A percentile compares a stretch with the other conserved stretches of the same genome.
Evolutionary conservation across 30 jellyfish, hydroid and myxozoan genomes (phyloP).

Genomic region (Aurelia sp.): DNA sequence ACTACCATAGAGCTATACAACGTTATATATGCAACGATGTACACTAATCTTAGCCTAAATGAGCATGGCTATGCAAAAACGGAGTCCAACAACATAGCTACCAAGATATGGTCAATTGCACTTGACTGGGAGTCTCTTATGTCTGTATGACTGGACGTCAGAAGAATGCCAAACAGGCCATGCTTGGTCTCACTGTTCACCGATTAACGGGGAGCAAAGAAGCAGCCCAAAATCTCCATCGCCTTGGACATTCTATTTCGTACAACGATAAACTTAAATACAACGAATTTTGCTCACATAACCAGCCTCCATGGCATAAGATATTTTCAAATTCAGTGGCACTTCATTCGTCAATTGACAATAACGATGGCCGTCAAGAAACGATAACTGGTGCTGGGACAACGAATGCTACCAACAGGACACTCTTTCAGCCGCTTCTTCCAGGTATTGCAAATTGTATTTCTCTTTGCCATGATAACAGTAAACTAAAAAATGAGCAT

Average conservation of each 20-base stretch:
- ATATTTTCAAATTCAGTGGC: too few species aligned
- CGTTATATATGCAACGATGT: too few species aligned
- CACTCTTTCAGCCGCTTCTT: slow-evolving; percentile 12
- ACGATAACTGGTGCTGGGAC: slow-evolving; percentile 48
- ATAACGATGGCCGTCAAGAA: slow-evolving; percentile 64
- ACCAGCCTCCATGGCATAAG: background rate
- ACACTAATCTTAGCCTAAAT: too few species aligned
- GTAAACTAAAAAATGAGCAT: background rate
- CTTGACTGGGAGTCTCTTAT: background rate
- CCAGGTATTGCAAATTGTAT: too few species aligned
- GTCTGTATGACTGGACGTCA: too few species aligned
- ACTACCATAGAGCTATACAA: too few species aligned
- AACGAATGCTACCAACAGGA: slow-evolving; percentile 5
- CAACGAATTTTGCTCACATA: slow-evolving; percentile 9
- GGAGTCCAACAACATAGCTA: background rate
- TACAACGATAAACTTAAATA: slow-evolving; percentile 38
- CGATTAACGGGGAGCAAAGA: slow-evolving; percentile 50
- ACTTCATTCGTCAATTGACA: slow-evolving; percentile 48
- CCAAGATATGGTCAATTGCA: background rate
- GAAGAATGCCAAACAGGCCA: slow-evolving; percentile 9
- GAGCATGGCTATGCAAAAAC: slow-evolving; percentile 17
- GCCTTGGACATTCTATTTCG: slow-evolving; percentile 47
- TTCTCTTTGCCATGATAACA: background rate
- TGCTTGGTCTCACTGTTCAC: slow-evolving; percentile 18
- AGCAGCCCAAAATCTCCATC: slow-evolving; percentile 38